Evolutionary conservation across 2,113 vertebrate genomes (phyloP).

Genomic region (Semnornis frantzii): DNA sequence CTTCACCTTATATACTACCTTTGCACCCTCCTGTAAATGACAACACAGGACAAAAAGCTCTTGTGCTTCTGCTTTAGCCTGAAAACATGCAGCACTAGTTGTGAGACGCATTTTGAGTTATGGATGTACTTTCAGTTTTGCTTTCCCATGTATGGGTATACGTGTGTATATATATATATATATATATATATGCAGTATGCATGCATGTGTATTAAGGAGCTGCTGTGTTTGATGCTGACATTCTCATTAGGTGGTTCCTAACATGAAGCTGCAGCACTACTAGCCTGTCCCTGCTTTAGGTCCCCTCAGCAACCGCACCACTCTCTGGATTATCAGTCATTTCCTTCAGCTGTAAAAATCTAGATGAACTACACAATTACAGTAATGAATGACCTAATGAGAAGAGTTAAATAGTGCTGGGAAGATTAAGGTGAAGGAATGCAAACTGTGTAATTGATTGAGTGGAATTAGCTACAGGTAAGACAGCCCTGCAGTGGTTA

Average conservation of each 20-base stretch:
- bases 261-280: not conserved
- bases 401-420: not conserved
- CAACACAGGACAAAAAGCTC: not conserved
- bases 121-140: not conserved
- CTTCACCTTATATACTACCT: not conserved
- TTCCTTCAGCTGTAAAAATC: not conserved
- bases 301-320: not conserved
- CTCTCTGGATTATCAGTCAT: not conserved
- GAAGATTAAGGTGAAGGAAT: not conserved
- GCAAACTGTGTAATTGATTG: not conserved
- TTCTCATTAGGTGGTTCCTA: not conserved
- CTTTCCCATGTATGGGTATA: not conserved
- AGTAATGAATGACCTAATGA: not conserved
- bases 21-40: not conserved
- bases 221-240: not conserved
- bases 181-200: not conserved
- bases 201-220: not conserved
- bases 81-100: not conserved
- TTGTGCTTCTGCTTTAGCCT: not conserved
- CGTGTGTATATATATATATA: too few relatives aligned
- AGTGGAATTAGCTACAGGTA: not conserved
- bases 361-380: not conserved
- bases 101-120: not conserved
- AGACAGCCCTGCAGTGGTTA: not conserved
- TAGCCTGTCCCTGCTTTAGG: not conserved